These are phyloP conservation scores for Coreius guichenoti DNA, from an alignment of 2,797 vertebrate genomes.

Conservation along the genomic window DNA sequence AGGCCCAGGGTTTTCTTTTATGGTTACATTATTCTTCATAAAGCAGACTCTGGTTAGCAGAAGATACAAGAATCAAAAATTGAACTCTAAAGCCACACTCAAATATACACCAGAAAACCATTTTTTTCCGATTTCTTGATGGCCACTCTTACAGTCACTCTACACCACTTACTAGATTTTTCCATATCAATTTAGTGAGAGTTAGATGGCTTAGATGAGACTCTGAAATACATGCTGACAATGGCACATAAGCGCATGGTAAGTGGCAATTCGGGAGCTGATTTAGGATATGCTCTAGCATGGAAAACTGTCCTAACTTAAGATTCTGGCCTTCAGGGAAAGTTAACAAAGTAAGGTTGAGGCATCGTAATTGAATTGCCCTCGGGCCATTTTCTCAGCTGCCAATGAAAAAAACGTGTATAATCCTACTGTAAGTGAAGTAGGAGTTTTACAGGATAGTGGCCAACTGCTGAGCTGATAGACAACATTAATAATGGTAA, in stretches of 20 bases:
- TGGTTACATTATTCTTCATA: constrained; percentile 12
- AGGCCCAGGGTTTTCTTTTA: constrained; percentile 22
- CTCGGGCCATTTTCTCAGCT: constrained; percentile 53
- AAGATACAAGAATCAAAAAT: neutral
- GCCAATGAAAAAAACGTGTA: constrained; percentile 52
- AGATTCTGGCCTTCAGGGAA: constrained; percentile 45
- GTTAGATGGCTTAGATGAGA: constrained; percentile 15
- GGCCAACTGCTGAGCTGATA: constrained; percentile 69
- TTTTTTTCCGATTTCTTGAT: neutral
- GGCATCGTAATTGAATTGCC: constrained; percentile 56
- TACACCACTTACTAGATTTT: neutral
- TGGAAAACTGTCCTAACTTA: constrained; percentile 34
- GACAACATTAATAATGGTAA: constrained; percentile 66
- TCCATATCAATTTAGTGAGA: constrained; percentile 12
- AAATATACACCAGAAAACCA: neutral
- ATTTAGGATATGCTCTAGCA: constrained; percentile 47
- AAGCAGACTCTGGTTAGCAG: constrained; percentile 5
- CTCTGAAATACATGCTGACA: constrained; percentile 55
- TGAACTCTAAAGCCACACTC: neutral
- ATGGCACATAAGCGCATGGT: constrained; percentile 21
- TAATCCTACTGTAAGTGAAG: constrained; percentile 64
- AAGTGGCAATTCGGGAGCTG: constrained; percentile 28
- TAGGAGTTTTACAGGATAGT: constrained; percentile 61
- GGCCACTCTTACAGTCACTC: neutral
- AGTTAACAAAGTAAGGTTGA: constrained; percentile 32